Conservation (phyloP, 2,113 vertebrate genomes). For the Chaetorhynchus papuensis region DNA sequence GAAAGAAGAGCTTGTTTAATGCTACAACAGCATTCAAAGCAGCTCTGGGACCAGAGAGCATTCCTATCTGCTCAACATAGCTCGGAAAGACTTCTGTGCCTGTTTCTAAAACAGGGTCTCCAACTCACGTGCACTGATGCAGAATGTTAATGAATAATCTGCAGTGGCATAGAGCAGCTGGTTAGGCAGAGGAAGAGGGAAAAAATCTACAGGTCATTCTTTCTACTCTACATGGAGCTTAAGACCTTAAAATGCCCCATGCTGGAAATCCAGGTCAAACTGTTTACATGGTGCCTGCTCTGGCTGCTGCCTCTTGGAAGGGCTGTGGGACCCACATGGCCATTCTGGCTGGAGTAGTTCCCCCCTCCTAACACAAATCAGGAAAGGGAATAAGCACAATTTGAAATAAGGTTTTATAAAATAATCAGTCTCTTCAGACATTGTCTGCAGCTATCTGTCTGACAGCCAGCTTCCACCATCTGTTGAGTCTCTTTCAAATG, state of each 20-base stretch:
- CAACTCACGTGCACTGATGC: not conserved
- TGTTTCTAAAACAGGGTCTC: not conserved
- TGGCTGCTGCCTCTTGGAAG: not conserved
- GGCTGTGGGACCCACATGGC: not conserved
- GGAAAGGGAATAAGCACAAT: not conserved
- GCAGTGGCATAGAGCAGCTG: not conserved
- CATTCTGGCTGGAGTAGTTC: not conserved
- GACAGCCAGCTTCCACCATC: not conserved
- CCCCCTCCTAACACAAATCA: constrained; percentile 2
- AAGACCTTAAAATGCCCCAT: constrained; percentile 13
- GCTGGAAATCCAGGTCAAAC: constrained; percentile 9
- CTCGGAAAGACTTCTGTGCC: not conserved
- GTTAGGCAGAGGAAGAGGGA: not conserved
- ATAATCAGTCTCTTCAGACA: not conserved
- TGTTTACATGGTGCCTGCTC: not conserved
- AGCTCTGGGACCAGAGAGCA: not conserved
- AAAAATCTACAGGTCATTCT: not conserved
- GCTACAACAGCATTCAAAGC: constrained; percentile 4
- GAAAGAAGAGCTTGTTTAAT: constrained; percentile 41
- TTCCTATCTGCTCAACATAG: not conserved
- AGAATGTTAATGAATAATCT: not conserved
- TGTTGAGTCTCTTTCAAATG: not conserved
- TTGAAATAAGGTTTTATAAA: constrained; percentile 19
- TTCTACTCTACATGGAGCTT: not conserved
- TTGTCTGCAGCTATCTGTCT: not conserved